Percentiles rank a stretch among this genome's conserved stretches.
Evolutionary conservation across 2,888 invertebrate species (phyloP).

Genomic region (Calameuta filiformis): DNA sequence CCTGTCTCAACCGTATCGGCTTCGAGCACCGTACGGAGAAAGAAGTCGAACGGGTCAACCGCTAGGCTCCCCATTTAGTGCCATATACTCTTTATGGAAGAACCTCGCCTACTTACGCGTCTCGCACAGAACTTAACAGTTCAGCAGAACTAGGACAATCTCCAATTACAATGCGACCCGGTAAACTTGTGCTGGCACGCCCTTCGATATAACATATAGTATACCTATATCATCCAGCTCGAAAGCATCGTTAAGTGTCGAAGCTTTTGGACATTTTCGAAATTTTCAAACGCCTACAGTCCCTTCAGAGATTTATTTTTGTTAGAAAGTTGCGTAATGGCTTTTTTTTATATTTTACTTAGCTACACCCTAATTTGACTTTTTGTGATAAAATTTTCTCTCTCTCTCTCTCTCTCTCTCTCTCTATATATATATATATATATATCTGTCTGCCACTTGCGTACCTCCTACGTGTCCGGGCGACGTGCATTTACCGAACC

Average conservation of each 20-base stretch:
- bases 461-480: not conserved
- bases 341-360: not conserved
- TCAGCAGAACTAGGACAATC: not conserved
- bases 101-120: slow-evolving; percentile 1
- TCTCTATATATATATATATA: not conserved
- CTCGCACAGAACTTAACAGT: not conserved
- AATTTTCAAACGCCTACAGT: not conserved
- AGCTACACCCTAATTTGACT: not conserved
- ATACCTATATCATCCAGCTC: not conserved
- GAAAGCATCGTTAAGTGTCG: not conserved
- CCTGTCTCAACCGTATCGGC: not conserved
- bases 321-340: not conserved
- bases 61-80: not conserved
- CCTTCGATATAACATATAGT: not conserved
- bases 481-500: slow-evolving; percentile 23
- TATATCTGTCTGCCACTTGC: not conserved
- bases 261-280: not conserved
- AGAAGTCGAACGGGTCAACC: not conserved
- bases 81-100: not conserved
- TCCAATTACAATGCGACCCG: not conserved
- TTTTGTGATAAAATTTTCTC: not conserved
- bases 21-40: not conserved
- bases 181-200: not conserved
- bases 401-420: not conserved
- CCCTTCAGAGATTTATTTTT: not conserved